A percentile compares a stretch with the other conserved stretches of the same genome.
Evolutionary conservation across 2,888 invertebrate species (phyloP).

Genomic region (Heliconius ismenius): DNA sequence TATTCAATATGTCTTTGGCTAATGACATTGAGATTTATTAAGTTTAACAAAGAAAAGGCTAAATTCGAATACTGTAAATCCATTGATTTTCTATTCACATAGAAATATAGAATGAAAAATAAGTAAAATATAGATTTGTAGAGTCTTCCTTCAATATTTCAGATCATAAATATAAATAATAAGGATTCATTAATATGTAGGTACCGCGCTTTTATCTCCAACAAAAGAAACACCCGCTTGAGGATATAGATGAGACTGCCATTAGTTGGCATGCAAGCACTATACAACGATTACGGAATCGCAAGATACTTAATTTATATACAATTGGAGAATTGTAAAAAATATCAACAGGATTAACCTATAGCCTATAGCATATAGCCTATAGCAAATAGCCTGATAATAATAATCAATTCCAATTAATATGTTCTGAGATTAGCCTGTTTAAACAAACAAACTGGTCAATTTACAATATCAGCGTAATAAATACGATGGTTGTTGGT

Average conservation of each 20-base stretch:
- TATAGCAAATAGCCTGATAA: too few relatives aligned
- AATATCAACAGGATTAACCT: neutral
- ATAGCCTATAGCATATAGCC: too few relatives aligned
- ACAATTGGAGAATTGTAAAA: neutral
- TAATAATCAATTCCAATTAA: too few relatives aligned
- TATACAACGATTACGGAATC: neutral
- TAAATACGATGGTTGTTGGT: too few relatives aligned
- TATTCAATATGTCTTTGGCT: constrained; percentile 41
- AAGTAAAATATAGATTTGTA: too few relatives aligned
- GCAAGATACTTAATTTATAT: neutral
- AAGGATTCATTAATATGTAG: neutral
- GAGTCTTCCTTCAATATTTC: neutral
- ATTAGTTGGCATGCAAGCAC: neutral
- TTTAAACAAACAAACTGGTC: too few relatives aligned
- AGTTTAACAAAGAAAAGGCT: neutral
- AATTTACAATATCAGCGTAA: too few relatives aligned
- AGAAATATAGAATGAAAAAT: neutral
- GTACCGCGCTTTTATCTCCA: neutral
- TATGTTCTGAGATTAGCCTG: too few relatives aligned
- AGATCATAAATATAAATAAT: neutral
- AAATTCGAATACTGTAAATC: neutral
- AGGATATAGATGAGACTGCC: neutral
- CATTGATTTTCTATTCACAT: neutral
- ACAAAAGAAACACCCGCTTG: neutral
- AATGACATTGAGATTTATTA: constrained; percentile 34